A percentile compares a stretch with the other conserved stretches of the same genome.
These are phyloP conservation scores for Leucoraja ocellata DNA, from an alignment of 2,797 vertebrate species.

Conservation along the genomic window DNA sequence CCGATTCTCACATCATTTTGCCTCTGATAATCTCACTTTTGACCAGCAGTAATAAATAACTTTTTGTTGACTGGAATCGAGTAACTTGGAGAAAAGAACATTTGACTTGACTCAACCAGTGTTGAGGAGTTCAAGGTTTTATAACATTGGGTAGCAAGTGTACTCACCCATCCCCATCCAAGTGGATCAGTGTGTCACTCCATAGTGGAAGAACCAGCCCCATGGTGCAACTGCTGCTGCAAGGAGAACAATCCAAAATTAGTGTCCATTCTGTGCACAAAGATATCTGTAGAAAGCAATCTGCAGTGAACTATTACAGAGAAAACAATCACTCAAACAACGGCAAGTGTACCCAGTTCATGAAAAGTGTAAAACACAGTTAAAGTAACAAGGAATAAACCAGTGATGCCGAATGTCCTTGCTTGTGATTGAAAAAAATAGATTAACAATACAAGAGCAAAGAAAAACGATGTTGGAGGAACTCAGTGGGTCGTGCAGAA, in stretches of 20 bases:
- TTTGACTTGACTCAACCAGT: background rate
- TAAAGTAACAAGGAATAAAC: background rate
- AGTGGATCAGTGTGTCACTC: conserved; percentile 93
- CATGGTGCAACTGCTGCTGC: conserved; percentile 76
- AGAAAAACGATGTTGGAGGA: no score
- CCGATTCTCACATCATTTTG: background rate
- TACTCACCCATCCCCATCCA: conserved; percentile 96
- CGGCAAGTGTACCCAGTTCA: background rate
- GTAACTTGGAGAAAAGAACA: background rate
- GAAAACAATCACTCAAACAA: background rate
- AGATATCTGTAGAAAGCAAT: background rate
- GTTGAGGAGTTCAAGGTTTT: background rate
- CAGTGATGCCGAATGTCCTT: background rate
- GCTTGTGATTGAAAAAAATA: background rate
- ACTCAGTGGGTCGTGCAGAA: no score
- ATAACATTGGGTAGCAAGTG: conserved; percentile 5
- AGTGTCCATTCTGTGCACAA: background rate
- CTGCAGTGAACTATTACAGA: conserved; percentile 5
- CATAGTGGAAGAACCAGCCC: conserved; percentile 93
- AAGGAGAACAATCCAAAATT: conserved; percentile 44
- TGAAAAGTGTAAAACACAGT: background rate
- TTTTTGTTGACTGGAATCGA: background rate
- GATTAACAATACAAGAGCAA: background rate
- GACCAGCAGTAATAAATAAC: background rate
- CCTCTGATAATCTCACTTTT: background rate